phyloP scores from a whole-genome alignment of 1,140 invertebrate species.

The Adoxophyes honmai region DNA sequence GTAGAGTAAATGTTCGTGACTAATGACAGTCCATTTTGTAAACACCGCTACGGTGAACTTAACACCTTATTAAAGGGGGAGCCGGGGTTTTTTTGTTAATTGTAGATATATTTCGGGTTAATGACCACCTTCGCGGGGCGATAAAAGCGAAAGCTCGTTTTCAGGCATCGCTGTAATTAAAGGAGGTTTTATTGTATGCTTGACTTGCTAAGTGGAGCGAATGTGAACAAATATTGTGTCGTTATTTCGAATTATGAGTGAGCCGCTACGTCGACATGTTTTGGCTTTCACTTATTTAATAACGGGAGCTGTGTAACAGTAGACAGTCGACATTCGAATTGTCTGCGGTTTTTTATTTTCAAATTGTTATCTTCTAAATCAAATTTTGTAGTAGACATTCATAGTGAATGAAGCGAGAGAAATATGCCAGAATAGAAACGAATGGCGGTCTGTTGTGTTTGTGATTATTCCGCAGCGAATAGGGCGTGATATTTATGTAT shows the following conservation, averaged over 20 bases:
- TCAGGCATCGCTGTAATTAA: slow-evolving; percentile 50
- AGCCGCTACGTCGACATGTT: too few species aligned
- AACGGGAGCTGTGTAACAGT: too few species aligned
- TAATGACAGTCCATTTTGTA: slow-evolving; percentile 22
- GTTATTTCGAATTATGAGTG: neutral
- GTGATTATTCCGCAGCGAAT: too few species aligned
- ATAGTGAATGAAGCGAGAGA: too few species aligned
- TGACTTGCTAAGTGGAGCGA: slow-evolving; percentile 35
- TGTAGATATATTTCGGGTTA: slow-evolving; percentile 62
- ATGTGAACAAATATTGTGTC: slow-evolving; percentile 5
- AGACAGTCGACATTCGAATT: too few species aligned
- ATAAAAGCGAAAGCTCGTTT: slow-evolving; percentile 58
- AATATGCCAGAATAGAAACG: too few species aligned
- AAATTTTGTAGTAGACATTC: too few species aligned
- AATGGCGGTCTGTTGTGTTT: too few species aligned
- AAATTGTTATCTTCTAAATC: too few species aligned
- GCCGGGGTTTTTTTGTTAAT: slow-evolving; percentile 67
- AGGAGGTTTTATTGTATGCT: slow-evolving; percentile 50
- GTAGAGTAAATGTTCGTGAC: slow-evolving; percentile 24
- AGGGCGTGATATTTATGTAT: too few species aligned
- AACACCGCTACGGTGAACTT: slow-evolving; percentile 42
- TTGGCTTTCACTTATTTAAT: too few species aligned
- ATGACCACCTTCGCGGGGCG: slow-evolving; percentile 54
- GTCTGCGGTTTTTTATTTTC: too few species aligned
- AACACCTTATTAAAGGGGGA: slow-evolving; percentile 62